Percentiles rank a stretch among this genome's conserved stretches.
Conservation (phyloP, 2,888 invertebrate species). For the Drosophila limbata region DNA sequence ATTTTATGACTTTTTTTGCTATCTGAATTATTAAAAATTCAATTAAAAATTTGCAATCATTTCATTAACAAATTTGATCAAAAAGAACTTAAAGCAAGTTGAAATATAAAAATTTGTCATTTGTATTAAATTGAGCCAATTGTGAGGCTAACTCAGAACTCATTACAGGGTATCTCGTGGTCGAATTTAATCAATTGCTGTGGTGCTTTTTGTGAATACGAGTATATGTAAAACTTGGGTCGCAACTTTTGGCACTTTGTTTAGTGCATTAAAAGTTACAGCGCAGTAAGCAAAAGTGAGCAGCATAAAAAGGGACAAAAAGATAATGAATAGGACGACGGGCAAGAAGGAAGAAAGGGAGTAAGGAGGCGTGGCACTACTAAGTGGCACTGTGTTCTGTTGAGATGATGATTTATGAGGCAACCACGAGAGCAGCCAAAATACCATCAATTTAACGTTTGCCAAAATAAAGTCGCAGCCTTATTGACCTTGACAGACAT, state of each 20-base stretch:
- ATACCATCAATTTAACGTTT: conserved; percentile 44
- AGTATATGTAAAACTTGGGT: conserved; percentile 35
- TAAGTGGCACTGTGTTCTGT: conserved; percentile 17
- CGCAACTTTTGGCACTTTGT: conserved; percentile 66
- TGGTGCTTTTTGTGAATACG: conserved; percentile 16
- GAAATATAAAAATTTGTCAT: too few species aligned
- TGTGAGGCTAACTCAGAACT: neutral
- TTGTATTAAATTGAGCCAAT: too few species aligned
- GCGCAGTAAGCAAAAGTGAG: conserved; percentile 11
- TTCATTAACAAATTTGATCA: neutral
- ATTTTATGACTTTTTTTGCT: too few species aligned
- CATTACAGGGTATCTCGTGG: neutral
- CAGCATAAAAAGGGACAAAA: neutral
- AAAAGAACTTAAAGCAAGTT: too few species aligned
- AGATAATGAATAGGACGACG: too few species aligned
- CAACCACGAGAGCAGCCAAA: conserved; percentile 31
- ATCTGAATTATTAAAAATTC: too few species aligned
- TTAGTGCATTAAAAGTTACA: conserved; percentile 70
- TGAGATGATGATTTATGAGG: conserved; percentile 54
- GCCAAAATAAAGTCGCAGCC: conserved; percentile 17
- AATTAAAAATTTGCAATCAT: neutral
- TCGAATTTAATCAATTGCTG: neutral
- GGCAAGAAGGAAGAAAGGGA: neutral
- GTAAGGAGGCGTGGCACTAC: conserved; percentile 3
- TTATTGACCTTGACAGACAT: conserved; percentile 20